These are phyloP conservation scores for Triops longicaudatus DNA, from an alignment of 1,140 invertebrate genomes.

Conservation along the genomic window DNA sequence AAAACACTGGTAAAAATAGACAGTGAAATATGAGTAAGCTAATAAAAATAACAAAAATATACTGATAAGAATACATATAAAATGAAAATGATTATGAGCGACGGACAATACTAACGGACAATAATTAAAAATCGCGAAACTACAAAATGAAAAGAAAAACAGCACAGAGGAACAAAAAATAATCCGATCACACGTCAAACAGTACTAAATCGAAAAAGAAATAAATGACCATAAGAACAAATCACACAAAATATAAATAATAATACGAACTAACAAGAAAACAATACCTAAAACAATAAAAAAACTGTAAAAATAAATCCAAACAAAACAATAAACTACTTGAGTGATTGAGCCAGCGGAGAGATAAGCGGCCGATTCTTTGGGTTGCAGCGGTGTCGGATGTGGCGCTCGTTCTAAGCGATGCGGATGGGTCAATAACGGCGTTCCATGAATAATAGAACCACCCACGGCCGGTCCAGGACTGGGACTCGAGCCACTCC, in stretches of 20 bases:
- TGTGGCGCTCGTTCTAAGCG: neutral
- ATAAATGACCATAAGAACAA: no score
- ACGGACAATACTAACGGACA: neutral
- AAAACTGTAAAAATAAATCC: neutral
- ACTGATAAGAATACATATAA: neutral
- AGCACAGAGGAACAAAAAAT: neutral
- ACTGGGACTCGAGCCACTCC: neutral
- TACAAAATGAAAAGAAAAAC: neutral
- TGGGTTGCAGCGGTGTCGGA: neutral
- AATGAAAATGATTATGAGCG: neutral
- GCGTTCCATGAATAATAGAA: slow-evolving; percentile 35
- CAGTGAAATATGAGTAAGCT: no score
- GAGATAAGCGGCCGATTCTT: neutral
- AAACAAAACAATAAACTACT: neutral
- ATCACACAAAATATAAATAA: no score
- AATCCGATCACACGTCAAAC: neutral
- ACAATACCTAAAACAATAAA: neutral
- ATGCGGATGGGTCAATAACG: slow-evolving; percentile 23
- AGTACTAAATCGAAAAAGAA: neutral
- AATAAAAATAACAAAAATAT: neutral
- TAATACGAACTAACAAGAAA: neutral
- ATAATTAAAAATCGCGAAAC: neutral
- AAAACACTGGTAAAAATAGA: no score
- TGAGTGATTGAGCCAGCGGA: neutral
- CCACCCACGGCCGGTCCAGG: slow-evolving; percentile 29